Conservation (phyloP, 1,140 invertebrate species). For the Ridgeia piscesae region DNA sequence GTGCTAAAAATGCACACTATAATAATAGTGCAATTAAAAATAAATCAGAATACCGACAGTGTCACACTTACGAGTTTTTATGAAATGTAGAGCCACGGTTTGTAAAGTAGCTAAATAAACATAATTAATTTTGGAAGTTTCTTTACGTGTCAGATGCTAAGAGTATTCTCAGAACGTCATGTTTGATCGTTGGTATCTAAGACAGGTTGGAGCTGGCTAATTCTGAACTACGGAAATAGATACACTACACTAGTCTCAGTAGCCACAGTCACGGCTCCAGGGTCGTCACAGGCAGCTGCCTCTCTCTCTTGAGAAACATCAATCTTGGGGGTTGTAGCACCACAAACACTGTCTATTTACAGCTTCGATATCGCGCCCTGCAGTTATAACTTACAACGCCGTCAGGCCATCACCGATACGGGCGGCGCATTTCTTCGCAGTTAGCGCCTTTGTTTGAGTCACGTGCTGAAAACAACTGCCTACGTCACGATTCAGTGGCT, state of each 20-base stretch:
- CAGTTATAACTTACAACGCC: background rate
- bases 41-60: too few species aligned
- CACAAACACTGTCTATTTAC: background rate
- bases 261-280: background rate
- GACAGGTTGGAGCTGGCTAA: background rate
- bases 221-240: background rate
- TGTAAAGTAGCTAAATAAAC: too few species aligned
- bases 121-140: too few species aligned
- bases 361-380: background rate
- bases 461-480: background rate
- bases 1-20: too few species aligned
- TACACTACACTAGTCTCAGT: background rate
- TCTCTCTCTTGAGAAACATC: background rate
- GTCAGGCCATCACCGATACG: background rate
- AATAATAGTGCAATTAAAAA: too few species aligned
- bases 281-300: background rate
- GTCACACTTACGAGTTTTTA: too few species aligned
- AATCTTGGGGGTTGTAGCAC: background rate
- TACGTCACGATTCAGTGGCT: background rate
- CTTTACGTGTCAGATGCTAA: background rate
- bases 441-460: background rate
- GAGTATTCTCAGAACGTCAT: background rate
- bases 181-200: background rate
- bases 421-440: background rate
- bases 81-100: too few species aligned